These are phyloP conservation scores for Pentalonia nigronervosa DNA, from an alignment of 1,140 invertebrate genomes.

Conservation along the genomic window DNA sequence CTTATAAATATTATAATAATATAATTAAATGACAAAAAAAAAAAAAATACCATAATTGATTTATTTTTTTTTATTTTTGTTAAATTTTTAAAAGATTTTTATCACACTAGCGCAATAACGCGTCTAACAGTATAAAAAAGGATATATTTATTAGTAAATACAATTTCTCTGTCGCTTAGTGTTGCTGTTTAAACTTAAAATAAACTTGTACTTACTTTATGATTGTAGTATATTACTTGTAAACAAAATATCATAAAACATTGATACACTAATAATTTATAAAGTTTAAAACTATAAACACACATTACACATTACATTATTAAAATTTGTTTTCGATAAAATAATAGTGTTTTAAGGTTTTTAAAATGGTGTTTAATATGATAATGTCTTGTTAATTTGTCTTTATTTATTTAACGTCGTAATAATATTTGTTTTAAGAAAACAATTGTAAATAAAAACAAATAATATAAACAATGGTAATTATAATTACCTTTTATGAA, in stretches of 20 bases:
- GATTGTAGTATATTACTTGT: too few species aligned
- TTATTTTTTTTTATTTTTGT: background rate
- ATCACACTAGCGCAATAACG: background rate
- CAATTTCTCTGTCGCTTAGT: background rate
- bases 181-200: background rate
- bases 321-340: background rate
- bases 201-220: background rate
- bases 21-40: background rate
- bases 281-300: background rate
- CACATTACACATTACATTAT: background rate
- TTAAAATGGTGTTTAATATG: background rate
- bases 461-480: conserved; percentile 11
- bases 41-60: background rate
- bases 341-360: background rate
- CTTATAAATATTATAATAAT: background rate
- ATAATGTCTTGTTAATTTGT: background rate
- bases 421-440: background rate
- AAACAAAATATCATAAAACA: too few species aligned
- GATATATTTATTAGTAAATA: background rate
- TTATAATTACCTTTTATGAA: conserved; percentile 19
- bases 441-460: conserved; percentile 22
- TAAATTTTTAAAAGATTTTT: background rate
- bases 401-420: background rate
- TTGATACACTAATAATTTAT: background rate
- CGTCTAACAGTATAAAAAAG: too few species aligned